Conservation (phyloP, 2,113 vertebrate genomes). For the Dipodomys merriami region DNA sequence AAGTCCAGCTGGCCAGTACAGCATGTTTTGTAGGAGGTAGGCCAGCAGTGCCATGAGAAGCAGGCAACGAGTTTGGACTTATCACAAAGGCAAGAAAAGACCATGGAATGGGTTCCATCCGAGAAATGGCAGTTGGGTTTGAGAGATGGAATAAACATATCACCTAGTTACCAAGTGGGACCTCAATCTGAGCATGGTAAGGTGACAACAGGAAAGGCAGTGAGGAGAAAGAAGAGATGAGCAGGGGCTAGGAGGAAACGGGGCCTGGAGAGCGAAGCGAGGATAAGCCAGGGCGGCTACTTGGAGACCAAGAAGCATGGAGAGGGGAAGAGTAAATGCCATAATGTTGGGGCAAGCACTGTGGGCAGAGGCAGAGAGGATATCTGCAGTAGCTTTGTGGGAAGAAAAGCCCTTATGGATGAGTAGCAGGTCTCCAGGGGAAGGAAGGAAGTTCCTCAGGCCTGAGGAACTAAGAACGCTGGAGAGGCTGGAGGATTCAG, state of each 20-base stretch:
- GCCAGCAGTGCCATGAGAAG: neutral
- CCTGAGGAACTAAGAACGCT: neutral
- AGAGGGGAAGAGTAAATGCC: neutral
- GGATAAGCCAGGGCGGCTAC: neutral
- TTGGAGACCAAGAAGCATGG: accelerated
- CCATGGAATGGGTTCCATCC: neutral
- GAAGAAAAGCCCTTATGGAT: neutral
- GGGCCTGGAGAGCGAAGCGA: accelerated
- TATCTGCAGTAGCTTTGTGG: neutral
- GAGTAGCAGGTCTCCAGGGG: neutral
- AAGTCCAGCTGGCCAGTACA: neutral
- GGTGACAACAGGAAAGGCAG: neutral
- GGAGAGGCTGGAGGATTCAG: neutral
- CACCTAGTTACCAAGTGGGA: neutral
- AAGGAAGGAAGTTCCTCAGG: neutral
- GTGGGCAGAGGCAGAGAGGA: neutral
- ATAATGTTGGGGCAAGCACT: neutral
- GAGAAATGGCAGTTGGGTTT: neutral
- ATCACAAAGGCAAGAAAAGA: neutral
- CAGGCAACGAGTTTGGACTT: neutral
- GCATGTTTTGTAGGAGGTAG: neutral
- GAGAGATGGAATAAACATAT: neutral
- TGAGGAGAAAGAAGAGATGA: neutral
- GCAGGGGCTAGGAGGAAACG: neutral
- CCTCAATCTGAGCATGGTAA: neutral